Evolutionary conservation across 2,797 vertebrate species (phyloP), one percentile per base, ranked within the genome.

Genomic region (Pipistrellus nathusii): DNA sequence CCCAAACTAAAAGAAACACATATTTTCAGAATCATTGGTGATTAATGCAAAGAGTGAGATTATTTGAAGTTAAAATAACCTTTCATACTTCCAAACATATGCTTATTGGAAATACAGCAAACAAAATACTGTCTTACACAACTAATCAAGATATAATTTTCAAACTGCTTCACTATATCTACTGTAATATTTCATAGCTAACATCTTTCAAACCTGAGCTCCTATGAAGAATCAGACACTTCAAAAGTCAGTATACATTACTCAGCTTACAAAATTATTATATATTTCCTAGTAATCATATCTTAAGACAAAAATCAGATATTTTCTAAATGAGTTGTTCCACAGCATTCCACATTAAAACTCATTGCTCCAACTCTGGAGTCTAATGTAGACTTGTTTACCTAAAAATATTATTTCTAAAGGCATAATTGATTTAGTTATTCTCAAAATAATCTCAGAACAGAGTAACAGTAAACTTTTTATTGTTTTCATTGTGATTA

Each of bases 401-500:
- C 64, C 44, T 81, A 90, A 81, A 68, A 41, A n/a, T 27, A 81
- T 46, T 92, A 66, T 94, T 94, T 93, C 35, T 75, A 59, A 91
- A 87, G n/a, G 46, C 64, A 82, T 35, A 75, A 88, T 17, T 0
- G 2, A 57, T 66, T 96, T 66, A 71, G 13, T 87, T 87, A 41
- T 68, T 90, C 57, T 96, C 64, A 82, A 80, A 88, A 72, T 27
- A 91, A 66, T 57, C 17, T 51, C 20, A 6, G 2, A 71, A 72
- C 57, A 81, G 27, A 91, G 41, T 72, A 78, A 93, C 6, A 84
- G 85, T 2, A 84, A 30, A 91, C 57, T 87, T 66, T 91, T 88
- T 75, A 89, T 92, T 95, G 25, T 81, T 95, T 30, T 38, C 3
- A 25, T 13, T 94, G 17, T 86, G 84, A 83, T 88, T 96, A 93